These are phyloP conservation scores for Sarotherodon lohbergeri DNA, from an alignment of 2,113 vertebrate species.

Conservation along the genomic window DNA sequence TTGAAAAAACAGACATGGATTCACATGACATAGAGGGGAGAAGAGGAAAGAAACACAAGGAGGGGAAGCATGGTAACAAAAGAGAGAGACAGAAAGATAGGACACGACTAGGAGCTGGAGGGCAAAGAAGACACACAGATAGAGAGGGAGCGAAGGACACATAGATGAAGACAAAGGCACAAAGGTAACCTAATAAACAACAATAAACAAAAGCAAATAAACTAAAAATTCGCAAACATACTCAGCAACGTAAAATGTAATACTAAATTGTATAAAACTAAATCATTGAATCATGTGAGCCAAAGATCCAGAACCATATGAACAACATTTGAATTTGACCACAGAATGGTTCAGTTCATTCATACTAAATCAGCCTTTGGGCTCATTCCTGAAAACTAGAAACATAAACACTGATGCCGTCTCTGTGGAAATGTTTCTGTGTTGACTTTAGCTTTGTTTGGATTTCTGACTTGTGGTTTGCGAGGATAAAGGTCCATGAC, in stretches of 20 bases:
- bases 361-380: neutral
- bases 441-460: neutral
- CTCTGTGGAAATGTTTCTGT: neutral
- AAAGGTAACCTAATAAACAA: neutral
- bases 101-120: neutral
- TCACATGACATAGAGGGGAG: neutral
- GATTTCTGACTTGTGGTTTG: neutral
- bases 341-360: neutral
- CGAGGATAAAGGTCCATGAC: neutral
- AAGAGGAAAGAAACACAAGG: neutral
- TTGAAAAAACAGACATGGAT: neutral
- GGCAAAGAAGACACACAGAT: neutral
- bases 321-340: neutral
- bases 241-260: rapidly evolving
- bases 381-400: neutral
- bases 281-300: neutral
- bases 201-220: neutral
- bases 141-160: neutral
- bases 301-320: neutral
- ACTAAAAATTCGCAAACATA: rapidly evolving
- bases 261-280: neutral
- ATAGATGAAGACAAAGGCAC: neutral
- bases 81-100: neutral
- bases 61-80: neutral
- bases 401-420: neutral